These are phyloP conservation scores for Bugula neritina DNA, from an alignment of 2,888 invertebrate species.

Conservation along the genomic window DNA sequence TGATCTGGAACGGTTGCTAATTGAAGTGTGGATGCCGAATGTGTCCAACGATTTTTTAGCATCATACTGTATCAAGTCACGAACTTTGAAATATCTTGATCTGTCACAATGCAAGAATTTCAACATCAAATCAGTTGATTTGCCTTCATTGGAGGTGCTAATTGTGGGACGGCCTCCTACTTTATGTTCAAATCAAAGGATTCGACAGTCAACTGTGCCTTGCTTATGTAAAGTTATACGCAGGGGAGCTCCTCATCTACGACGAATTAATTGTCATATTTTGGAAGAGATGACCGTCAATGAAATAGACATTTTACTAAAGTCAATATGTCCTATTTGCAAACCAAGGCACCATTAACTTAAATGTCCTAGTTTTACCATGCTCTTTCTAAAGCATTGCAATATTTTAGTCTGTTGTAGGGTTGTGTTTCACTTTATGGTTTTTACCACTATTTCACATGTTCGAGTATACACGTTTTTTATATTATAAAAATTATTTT, in stretches of 20 bases:
- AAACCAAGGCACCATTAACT: not conserved
- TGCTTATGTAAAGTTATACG: constrained; percentile 44
- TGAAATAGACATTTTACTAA: not conserved
- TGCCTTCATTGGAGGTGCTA: constrained; percentile 41
- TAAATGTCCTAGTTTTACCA: not conserved
- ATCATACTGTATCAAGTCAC: constrained; percentile 39
- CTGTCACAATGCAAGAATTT: constrained; percentile 49
- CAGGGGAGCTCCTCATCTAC: constrained; percentile 41
- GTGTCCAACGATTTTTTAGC: constrained; percentile 39
- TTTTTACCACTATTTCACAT: too few species aligned
- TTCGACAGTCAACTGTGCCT: constrained; percentile 39
- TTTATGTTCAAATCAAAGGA: constrained; percentile 41
- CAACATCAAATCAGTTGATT: constrained; percentile 39
- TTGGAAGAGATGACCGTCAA: constrained; percentile 35
- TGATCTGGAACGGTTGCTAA: constrained; percentile 38
- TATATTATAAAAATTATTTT: too few species aligned
- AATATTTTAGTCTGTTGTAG: not conserved
- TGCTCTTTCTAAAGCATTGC: not conserved
- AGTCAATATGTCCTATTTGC: not conserved
- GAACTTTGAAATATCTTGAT: constrained; percentile 44
- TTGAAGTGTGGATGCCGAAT: constrained; percentile 48
- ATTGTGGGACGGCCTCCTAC: constrained; percentile 40
- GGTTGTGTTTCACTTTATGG: too few species aligned
- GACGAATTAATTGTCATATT: constrained; percentile 43
- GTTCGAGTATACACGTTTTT: too few species aligned